phyloP scores from a whole-genome alignment of 2,113 vertebrate genomes.

The Todiramphus saurophagus region DNA sequence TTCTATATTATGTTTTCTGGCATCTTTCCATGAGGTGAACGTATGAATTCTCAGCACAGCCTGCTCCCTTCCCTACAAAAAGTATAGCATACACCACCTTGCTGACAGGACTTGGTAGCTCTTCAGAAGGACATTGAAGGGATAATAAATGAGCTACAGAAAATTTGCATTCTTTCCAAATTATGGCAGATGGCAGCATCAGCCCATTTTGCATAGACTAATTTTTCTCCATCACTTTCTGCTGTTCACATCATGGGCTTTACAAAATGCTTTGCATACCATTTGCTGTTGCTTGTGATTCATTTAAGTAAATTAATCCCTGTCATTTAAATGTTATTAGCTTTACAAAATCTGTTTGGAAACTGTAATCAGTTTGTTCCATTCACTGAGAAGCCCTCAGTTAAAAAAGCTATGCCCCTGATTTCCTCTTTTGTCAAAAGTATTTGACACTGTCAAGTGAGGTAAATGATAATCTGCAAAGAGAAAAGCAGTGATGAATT shows the following conservation, averaged over 20 bases:
- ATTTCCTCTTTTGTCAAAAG: background rate
- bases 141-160: background rate
- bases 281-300: background rate
- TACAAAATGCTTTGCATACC: conserved; percentile 26
- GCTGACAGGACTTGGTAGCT: background rate
- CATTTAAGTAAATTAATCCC: conserved; percentile 34
- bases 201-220: conserved; percentile 17
- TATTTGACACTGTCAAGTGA: background rate
- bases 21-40: background rate
- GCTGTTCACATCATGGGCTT: background rate
- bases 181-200: conserved; percentile 38
- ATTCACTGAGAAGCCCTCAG: background rate
- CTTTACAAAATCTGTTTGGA: background rate
- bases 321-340: background rate
- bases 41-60: background rate
- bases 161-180: conserved; percentile 52
- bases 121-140: background rate
- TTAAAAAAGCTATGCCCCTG: background rate
- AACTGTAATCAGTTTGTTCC: background rate
- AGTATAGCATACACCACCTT: background rate
- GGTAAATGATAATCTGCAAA: background rate
- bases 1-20: background rate
- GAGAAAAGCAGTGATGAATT: background rate
- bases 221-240: background rate
- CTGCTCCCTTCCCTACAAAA: background rate